Evolutionary conservation across 2,113 vertebrate genomes (phyloP).

Genomic region (Pseudolaguvia tuberculata): DNA sequence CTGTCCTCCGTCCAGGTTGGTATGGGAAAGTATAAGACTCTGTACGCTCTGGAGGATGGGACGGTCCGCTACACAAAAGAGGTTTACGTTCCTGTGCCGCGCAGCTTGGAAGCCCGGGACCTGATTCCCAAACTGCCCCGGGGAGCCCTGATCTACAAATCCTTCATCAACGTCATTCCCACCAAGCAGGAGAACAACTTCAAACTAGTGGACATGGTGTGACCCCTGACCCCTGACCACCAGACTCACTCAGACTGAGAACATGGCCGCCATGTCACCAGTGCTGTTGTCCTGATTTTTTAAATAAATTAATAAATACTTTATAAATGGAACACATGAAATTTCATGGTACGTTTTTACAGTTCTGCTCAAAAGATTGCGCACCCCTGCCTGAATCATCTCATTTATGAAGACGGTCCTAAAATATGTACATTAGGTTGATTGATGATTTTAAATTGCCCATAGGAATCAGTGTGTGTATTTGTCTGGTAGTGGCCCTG

Average conservation of each 20-base stretch:
- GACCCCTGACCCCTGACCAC: constrained; percentile 51
- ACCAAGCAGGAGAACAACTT: constrained; percentile 78
- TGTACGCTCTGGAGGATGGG: constrained; percentile 89
- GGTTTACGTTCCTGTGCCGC: constrained; percentile 79
- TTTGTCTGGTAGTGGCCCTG: no score
- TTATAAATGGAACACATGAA: not conserved
- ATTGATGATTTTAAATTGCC: no score
- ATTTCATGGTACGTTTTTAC: not conserved
- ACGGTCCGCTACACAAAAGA: constrained; percentile 87
- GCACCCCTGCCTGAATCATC: not conserved
- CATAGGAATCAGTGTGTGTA: no score
- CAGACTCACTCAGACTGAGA: not conserved
- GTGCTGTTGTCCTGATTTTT: not conserved
- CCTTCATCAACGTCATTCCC: constrained; percentile 84
- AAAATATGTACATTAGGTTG: no score
- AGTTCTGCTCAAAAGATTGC: not conserved
- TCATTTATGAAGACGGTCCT: no score
- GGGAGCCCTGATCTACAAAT: constrained; percentile 88
- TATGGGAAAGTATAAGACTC: constrained; percentile 80
- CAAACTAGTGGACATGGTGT: constrained; percentile 82
- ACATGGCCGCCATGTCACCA: not conserved
- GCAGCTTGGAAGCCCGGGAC: constrained; percentile 61
- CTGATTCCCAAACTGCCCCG: constrained; percentile 77
- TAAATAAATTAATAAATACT: constrained; percentile 1
- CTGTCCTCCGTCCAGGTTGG: constrained; percentile 72